A percentile compares a stretch with the other conserved stretches of the same genome.
Conservation (phyloP, 2,888 invertebrate species). For the Tipula confusa region DNA sequence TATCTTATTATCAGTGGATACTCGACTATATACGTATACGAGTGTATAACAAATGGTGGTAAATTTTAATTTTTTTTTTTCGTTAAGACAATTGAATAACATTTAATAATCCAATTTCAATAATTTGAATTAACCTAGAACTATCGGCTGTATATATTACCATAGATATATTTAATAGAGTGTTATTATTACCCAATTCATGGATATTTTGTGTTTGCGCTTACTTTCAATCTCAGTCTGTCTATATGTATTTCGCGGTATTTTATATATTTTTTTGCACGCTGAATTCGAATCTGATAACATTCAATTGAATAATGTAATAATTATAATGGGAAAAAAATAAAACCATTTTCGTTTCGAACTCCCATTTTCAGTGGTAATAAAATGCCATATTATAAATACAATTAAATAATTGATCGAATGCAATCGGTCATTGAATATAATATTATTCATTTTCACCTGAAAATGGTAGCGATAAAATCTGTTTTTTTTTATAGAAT, state of each 20-base stretch:
- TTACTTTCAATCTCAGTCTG: constrained; percentile 3
- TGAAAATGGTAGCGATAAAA: background rate
- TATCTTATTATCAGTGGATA: background rate
- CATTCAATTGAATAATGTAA: background rate
- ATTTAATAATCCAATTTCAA: constrained; percentile 16
- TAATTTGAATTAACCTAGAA: constrained; percentile 12
- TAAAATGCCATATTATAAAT: background rate
- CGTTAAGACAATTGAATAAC: constrained; percentile 3
- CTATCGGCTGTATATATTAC: constrained; percentile 20
- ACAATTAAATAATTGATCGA: constrained; percentile 25
- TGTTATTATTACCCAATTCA: constrained; percentile 14
- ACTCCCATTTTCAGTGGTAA: background rate
- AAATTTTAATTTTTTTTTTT: background rate
- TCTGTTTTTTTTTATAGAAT: background rate
- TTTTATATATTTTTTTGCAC: background rate
- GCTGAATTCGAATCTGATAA: constrained; percentile 6
- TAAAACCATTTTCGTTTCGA: background rate
- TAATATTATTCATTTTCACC: constrained; percentile 12
- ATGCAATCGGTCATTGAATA: constrained; percentile 6
- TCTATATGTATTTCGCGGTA: background rate
- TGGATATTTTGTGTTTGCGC: background rate
- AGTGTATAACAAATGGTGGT: background rate
- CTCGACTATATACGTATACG: too few species aligned
- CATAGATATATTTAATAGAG: background rate
- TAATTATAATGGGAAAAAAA: too few species aligned